Conservation (phyloP, 2,888 invertebrate species). For the Notocelia uddmanniana region DNA sequence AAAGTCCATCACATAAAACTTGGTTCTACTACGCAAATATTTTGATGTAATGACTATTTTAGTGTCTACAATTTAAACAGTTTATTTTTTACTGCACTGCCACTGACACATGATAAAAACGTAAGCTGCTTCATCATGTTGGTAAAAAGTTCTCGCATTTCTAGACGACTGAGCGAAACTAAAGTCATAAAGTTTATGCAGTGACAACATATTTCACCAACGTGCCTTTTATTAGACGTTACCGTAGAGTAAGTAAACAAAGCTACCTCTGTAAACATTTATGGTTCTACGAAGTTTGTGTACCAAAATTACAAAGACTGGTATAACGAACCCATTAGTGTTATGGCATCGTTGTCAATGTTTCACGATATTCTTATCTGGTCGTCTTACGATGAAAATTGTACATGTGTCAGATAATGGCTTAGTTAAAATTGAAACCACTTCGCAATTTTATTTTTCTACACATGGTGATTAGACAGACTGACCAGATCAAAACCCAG, state of each 20-base stretch:
- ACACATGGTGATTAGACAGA: too few species aligned
- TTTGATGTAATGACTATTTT: constrained; percentile 7
- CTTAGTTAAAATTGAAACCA: too few species aligned
- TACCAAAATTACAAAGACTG: neutral
- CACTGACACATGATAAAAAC: constrained; percentile 59
- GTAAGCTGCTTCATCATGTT: constrained; percentile 61
- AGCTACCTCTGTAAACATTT: constrained; percentile 3
- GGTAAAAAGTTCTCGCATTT: constrained; percentile 66
- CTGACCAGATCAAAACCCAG: too few species aligned
- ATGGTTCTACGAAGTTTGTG: neutral
- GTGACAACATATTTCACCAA: constrained; percentile 83
- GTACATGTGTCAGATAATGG: too few species aligned
- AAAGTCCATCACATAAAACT: neutral
- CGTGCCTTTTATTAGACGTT: constrained; percentile 78
- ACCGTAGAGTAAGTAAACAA: constrained; percentile 28
- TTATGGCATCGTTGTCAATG: neutral
- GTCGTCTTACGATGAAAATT: neutral
- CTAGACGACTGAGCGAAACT: constrained; percentile 68
- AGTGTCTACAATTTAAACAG: constrained; percentile 10
- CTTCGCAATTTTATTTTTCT: too few species aligned
- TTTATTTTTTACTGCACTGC: constrained; percentile 41
- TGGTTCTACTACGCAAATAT: neutral
- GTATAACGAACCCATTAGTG: neutral
- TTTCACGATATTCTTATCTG: neutral
- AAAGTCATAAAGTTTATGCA: constrained; percentile 83